Base-by-base conservation (phyloP, 2,888 invertebrate genomes). In the Ectropis crepuscularia region DNA sequence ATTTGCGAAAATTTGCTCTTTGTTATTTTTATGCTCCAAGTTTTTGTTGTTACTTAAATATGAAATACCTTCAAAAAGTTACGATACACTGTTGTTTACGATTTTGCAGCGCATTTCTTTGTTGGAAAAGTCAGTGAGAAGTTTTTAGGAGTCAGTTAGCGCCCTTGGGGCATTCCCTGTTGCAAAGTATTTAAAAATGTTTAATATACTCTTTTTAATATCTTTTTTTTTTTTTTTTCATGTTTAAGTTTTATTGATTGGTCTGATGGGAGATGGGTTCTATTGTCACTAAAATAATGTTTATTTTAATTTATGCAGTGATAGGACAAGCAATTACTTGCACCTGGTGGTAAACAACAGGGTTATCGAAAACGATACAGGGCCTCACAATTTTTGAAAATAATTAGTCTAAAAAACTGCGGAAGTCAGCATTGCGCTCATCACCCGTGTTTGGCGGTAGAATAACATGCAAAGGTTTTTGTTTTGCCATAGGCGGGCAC, bases 61-160 rank as follows among this genome's bases (percentile, higher is more conserved):
- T 28, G 16, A 28, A 51, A 50, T 49, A 57, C 11, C 5, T 36
- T 43, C 37, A 42, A 11, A 41, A 49, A 57, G 16, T 48, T 47
- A 48, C 42, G 37, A 68, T 62, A 59, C 60, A 62, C 50, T 57
- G 51, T 67, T 65, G 57, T 71, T 67, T 66, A 65, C 54, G 57
- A 67, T 63, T 65, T 12, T 50, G 61, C 61, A 49, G 47, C 57
- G 55, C 38, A 47, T 65, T 65, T 69, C 59, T 70, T 63, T 65
- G 63, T 64, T 51, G 48, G 5, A 46, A 57, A 66, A 64, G 63
- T 66, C 39, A 42, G 9, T 7, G 47, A 62, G 45, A 63, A 63
- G 54, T 59, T 63, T 36, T 55, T 42, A 54, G 46, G 59, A 54
- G 59, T 59, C 63, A 47, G 58, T 54, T 36, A 47, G 47, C 53